A percentile compares a stretch with the other conserved stretches of the same genome.
These are phyloP conservation scores for Ploceus nigricollis DNA, from an alignment of 2,113 vertebrate genomes.

Conservation along the genomic window DNA sequence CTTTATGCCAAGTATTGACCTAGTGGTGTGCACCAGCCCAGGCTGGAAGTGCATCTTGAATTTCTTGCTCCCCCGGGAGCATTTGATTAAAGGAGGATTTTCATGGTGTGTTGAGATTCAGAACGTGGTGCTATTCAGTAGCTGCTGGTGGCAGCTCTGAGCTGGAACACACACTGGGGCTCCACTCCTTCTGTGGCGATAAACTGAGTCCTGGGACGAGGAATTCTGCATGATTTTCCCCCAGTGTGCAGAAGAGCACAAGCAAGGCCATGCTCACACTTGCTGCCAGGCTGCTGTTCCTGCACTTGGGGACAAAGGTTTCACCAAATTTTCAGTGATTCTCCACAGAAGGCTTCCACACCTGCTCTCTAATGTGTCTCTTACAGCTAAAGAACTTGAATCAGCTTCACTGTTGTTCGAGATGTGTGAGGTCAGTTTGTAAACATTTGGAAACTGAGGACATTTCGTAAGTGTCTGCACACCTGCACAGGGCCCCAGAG, in stretches of 20 bases:
- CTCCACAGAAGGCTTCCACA: constrained; percentile 78
- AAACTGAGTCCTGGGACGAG: neutral
- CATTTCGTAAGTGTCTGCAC: neutral
- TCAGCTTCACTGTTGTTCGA: constrained; percentile 71
- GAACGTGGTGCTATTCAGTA: neutral
- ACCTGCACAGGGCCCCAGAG: neutral
- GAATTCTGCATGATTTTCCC: neutral
- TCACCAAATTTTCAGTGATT: constrained; percentile 72
- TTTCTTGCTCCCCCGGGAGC: neutral
- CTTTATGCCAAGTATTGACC: neutral
- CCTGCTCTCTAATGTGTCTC: constrained; percentile 75
- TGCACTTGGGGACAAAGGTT: constrained; percentile 49
- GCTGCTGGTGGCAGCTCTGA: neutral
- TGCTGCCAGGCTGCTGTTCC: neutral
- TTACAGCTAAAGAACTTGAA: constrained; percentile 76
- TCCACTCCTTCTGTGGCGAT: neutral
- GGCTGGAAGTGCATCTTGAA: constrained; percentile 14
- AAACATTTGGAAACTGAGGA: constrained; percentile 74
- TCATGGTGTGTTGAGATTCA: neutral
- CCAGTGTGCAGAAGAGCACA: neutral
- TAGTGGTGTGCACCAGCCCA: neutral
- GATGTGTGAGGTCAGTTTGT: constrained; percentile 75
- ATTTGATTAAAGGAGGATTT: constrained; percentile 47
- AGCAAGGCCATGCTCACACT: neutral
- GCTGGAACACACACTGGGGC: neutral